These are phyloP conservation scores for Drosophila mercatorum DNA, from an alignment of 2,888 invertebrate species.

Conservation along the genomic window DNA sequence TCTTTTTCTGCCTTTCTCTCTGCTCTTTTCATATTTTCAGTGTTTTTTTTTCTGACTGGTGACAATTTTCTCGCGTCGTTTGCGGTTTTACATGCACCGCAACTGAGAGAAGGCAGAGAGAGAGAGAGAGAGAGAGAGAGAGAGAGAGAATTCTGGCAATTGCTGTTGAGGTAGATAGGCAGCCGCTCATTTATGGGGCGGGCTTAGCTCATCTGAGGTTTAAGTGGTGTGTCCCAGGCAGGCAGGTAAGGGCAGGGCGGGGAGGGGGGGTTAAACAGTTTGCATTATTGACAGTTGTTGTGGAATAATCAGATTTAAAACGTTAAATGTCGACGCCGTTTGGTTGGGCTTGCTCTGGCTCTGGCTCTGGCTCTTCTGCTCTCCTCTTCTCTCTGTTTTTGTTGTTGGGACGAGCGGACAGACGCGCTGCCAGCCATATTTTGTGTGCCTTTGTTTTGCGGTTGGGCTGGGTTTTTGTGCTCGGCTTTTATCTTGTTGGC, in stretches of 20 bases:
- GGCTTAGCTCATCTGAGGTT: constrained; percentile 46
- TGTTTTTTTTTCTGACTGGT: constrained; percentile 39
- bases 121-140: too few species aligned
- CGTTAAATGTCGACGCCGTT: constrained; percentile 76
- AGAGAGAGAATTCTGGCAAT: background rate
- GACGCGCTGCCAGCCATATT: constrained; percentile 52
- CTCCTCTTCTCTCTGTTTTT: background rate
- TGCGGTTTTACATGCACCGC: constrained; percentile 59
- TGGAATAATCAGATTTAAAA: constrained; percentile 81
- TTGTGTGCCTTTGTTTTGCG: constrained; percentile 66
- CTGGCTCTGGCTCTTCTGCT: constrained; percentile 5
- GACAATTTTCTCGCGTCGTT: constrained; percentile 79
- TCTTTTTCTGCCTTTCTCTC: constrained; percentile 10
- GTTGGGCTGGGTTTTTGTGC: constrained; percentile 35
- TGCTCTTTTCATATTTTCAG: background rate
- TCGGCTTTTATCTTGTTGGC: constrained; percentile 54
- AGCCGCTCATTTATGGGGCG: constrained; percentile 49
- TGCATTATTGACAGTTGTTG: constrained; percentile 81
- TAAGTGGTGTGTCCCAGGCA: constrained; percentile 14
- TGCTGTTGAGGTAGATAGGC: constrained; percentile 8
- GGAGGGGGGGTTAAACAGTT: constrained; percentile 40
- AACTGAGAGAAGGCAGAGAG: background rate
- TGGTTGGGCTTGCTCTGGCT: constrained; percentile 33
- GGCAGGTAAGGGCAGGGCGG: background rate
- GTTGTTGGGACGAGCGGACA: background rate